These are phyloP conservation scores for Taurulus bubalis DNA, from an alignment of 2,113 vertebrate species.

Conservation along the genomic window DNA sequence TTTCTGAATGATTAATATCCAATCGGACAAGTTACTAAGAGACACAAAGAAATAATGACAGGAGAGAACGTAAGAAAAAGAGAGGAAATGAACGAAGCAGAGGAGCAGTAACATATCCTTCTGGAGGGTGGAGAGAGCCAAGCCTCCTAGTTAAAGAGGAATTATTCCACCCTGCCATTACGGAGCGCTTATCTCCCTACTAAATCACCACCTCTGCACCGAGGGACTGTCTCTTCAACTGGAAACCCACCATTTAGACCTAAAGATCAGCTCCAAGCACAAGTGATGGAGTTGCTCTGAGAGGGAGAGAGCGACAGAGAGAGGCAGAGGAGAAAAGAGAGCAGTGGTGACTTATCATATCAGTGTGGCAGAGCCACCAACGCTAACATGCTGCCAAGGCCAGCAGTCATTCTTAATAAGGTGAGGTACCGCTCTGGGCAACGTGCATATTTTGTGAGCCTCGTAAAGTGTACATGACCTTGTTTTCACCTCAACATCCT, in stretches of 20 bases:
- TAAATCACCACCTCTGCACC: constrained; percentile 91
- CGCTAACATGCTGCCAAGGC: constrained; percentile 48
- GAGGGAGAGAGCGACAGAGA: constrained; percentile 1
- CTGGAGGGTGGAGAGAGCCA: constrained; percentile 76
- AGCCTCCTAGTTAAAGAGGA: constrained; percentile 84
- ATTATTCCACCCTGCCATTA: constrained; percentile 95
- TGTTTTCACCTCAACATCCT: constrained; percentile 60
- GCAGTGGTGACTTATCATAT: constrained; percentile 54
- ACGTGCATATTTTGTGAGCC: constrained; percentile 48
- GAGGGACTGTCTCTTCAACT: constrained; percentile 81
- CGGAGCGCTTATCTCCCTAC: constrained; percentile 89
- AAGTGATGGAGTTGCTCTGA: constrained; percentile 76
- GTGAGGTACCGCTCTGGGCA: constrained; percentile 25
- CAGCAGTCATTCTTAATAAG: constrained; percentile 60
- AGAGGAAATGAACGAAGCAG: constrained; percentile 29
- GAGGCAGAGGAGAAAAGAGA: constrained; percentile 28
- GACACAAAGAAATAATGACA: background rate
- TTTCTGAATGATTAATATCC: constrained; percentile 8
- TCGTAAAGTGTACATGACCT: constrained; percentile 49
- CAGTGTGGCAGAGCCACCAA: constrained; percentile 42
- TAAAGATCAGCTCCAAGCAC: constrained; percentile 84
- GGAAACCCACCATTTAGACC: constrained; percentile 88
- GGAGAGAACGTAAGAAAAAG: background rate
- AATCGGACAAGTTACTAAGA: constrained; percentile 5
- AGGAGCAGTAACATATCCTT: constrained; percentile 50